Evolutionary conservation across 2,113 vertebrate species (phyloP).

Genomic region (Epinephelus moara): DNA sequence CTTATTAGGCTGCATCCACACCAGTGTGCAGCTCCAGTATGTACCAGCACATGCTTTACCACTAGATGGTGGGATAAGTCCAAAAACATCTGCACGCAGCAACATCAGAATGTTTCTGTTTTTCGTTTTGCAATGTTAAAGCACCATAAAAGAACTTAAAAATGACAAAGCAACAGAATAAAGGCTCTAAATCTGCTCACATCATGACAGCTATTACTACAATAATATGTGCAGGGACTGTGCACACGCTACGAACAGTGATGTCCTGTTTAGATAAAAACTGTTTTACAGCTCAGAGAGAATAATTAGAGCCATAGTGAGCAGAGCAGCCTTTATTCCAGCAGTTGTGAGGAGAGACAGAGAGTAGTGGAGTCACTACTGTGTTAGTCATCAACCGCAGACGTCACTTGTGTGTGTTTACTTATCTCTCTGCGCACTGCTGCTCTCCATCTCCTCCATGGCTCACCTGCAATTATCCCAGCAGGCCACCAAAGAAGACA

Average conservation of each 20-base stretch:
- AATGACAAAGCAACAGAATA: constrained; percentile 17
- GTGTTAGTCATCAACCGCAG: constrained; percentile 71
- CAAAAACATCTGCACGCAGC: constrained; percentile 21
- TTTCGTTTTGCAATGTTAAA: constrained; percentile 17
- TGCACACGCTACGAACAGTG: background rate
- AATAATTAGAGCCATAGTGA: constrained; percentile 21
- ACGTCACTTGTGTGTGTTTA: constrained; percentile 69
- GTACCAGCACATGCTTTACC: constrained; percentile 48
- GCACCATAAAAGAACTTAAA: background rate
- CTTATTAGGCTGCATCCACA: background rate
- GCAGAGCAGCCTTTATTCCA: constrained; percentile 21
- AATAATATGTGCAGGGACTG: background rate
- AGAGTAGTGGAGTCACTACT: constrained; percentile 31
- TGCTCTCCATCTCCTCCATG: constrained; percentile 46
- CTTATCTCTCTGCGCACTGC: constrained; percentile 41
- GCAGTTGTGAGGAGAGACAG: background rate
- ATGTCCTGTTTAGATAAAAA: constrained; percentile 19
- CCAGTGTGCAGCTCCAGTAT: background rate
- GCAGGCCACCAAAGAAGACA: constrained; percentile 37
- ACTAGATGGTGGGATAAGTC: constrained; percentile 82
- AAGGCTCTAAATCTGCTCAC: background rate
- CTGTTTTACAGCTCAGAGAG: constrained; percentile 7
- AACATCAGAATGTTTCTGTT: background rate
- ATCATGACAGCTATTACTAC: background rate
- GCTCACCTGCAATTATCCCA: constrained; percentile 66